These are phyloP conservation scores for Hypselothyrea guttata DNA, from an alignment of 2,888 invertebrate species.

Conservation along the genomic window DNA sequence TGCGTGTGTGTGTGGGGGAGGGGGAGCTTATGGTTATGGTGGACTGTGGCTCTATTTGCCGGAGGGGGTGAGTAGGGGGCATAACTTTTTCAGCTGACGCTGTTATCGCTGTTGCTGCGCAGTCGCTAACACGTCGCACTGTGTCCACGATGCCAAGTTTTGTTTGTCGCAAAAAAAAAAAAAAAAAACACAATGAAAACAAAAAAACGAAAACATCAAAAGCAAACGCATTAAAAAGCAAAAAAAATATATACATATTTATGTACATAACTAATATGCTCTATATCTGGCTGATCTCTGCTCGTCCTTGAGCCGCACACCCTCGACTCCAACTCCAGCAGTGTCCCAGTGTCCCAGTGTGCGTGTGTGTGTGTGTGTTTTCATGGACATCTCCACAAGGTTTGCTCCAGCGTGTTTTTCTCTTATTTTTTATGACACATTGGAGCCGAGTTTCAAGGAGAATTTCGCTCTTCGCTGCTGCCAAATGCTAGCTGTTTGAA, in stretches of 20 bases:
- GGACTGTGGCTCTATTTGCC: background rate
- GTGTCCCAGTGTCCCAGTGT: conserved; percentile 5
- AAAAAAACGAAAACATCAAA: conserved; percentile 2
- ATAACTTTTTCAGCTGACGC: conserved; percentile 46
- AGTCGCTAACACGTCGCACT: conserved; percentile 58
- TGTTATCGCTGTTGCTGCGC: conserved; percentile 66
- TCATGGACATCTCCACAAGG: conserved; percentile 51
- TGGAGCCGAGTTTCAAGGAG: conserved; percentile 10
- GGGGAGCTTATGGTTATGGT: conserved; percentile 2
- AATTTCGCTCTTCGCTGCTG: background rate
- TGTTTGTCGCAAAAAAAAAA: conserved; percentile 23
- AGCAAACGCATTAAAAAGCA: conserved; percentile 1
- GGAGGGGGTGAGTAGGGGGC: conserved; percentile 10
- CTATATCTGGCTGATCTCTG: conserved; percentile 2
- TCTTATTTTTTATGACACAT: background rate
- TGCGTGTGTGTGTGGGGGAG: background rate
- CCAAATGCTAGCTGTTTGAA: too few relatives aligned
- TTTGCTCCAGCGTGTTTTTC: conserved; percentile 4
- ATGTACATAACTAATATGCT: background rate
- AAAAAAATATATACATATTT: background rate
- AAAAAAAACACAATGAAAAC: conserved; percentile 3
- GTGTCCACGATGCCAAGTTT: conserved; percentile 44
- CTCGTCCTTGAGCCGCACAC: conserved; percentile 40
- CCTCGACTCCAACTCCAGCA: conserved; percentile 44
- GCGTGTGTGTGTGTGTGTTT: conserved; percentile 23